Evolutionary conservation across 2,888 invertebrate genomes (phyloP).

Genomic region (Erebia ligea): DNA sequence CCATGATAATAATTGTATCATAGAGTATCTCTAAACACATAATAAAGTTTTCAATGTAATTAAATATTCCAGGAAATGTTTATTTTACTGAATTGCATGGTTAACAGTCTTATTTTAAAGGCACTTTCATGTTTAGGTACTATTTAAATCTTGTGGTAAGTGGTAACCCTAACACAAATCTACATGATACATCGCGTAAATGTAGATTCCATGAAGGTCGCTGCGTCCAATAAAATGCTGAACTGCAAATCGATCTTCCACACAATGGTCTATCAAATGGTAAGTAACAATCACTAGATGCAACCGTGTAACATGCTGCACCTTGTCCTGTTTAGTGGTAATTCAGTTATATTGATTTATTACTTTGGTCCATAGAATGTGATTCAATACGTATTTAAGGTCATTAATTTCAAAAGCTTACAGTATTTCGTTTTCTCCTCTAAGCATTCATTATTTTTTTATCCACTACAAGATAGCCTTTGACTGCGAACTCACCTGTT

Average conservation of each 20-base stretch:
- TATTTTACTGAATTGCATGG: neutral
- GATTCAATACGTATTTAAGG: neutral
- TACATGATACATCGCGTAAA: constrained; percentile 15
- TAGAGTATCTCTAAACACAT: too few species aligned
- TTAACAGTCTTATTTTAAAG: neutral
- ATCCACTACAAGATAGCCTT: too few species aligned
- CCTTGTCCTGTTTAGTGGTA: constrained; percentile 40
- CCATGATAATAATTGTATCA: too few species aligned
- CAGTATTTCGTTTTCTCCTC: neutral
- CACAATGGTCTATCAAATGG: constrained; percentile 52
- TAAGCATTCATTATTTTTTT: too few species aligned
- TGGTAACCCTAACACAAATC: constrained; percentile 17
- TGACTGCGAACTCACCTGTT: too few species aligned
- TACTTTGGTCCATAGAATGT: neutral
- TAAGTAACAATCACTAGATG: constrained; percentile 29
- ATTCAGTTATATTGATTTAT: constrained; percentile 35
- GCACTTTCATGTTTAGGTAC: neutral
- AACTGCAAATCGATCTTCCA: constrained; percentile 45
- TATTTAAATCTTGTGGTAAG: neutral
- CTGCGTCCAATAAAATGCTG: constrained; percentile 42
- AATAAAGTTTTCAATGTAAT: too few species aligned
- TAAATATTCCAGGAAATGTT: neutral
- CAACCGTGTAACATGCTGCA: constrained; percentile 23
- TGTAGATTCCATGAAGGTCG: constrained; percentile 39
- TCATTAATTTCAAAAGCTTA: neutral